Evolutionary conservation across 2,113 vertebrate genomes (phyloP), one percentile per base, ranked within the genome.

Genomic region (Rhynchopsitta pachyrhyncha): DNA sequence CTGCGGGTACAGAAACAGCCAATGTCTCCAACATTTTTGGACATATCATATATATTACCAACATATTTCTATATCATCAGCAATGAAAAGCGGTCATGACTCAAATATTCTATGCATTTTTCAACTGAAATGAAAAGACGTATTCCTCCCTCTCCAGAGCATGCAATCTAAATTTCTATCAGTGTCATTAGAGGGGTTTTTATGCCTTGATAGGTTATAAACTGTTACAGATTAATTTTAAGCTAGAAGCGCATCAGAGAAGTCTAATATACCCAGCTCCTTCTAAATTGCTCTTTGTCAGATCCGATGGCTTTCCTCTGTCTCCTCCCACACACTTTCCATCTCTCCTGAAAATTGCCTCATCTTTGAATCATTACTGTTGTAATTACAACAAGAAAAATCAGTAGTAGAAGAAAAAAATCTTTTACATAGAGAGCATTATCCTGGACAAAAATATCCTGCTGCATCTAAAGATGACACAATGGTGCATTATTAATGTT

Each of bases 221-320:
- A 96, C 76, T 87, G 44, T 71, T 94, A 93, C 63, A 97, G 87
- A 95, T 95, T 79, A 94, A 93, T 94, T 91, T 96, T 81, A 87
- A 96, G 77, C 90, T 84, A 86, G 67, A 95, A 94, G 86, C 66
- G 59, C 73, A 86, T 52, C 47, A 52, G 53, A 92, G 81, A 86
- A 93, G 80, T 83, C 91, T 96, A 75, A 96, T 83, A 87, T 44
- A 82, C 85, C 88, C 46, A 76, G 75, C 74, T 95, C 80, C 76
- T 88, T 93, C 86, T 88, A 93, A 97, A 96, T 95, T 93, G 92
- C 78, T 96, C 96, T 95, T 97, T 97, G 95, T 97, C 95, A 96
- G 88, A 91, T 77, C 66, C 17, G 55, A 91, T 82, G 92, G 82
- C 76, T 97, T 96, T 95, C 93, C 42, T 35, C 73, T 84, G 95